phyloP scores from a whole-genome alignment of 2,888 invertebrate species.

The Thecocarcelia acutangulata region DNA sequence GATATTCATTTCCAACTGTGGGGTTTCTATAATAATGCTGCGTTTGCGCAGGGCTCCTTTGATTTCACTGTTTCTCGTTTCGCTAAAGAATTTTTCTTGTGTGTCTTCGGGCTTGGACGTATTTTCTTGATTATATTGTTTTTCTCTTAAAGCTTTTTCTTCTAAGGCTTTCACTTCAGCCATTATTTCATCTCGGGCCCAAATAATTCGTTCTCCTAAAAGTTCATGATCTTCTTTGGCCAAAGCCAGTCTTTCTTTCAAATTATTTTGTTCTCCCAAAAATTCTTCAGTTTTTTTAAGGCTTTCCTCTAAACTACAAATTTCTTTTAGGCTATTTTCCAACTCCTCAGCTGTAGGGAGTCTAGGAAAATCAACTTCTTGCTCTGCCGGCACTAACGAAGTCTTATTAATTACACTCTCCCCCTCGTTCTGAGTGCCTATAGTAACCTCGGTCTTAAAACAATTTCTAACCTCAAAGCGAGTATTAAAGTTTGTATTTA shows the following conservation, averaged over 20 bases:
- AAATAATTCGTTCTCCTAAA: conserved; percentile 55
- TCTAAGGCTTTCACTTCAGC: conserved; percentile 62
- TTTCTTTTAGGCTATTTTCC: conserved; percentile 74
- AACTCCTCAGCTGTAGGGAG: conserved; percentile 76
- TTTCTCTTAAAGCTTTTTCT: conserved; percentile 39
- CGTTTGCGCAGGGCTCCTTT: conserved; percentile 64
- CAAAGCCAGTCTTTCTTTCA: conserved; percentile 40
- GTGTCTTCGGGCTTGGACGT: background rate
- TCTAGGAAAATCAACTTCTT: conserved; percentile 73
- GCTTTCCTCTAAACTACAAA: conserved; percentile 42
- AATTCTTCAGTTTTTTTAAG: conserved; percentile 50
- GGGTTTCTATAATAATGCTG: conserved; percentile 77
- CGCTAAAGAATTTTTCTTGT: too few species aligned
- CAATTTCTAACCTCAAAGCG: conserved; percentile 77
- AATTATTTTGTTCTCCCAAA: conserved; percentile 27
- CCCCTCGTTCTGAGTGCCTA: conserved; percentile 62
- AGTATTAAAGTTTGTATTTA: conserved; percentile 77
- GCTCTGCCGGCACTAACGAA: conserved; percentile 13
- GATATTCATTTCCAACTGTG: conserved; percentile 76
- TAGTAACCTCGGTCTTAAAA: conserved; percentile 76
- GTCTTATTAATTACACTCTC: background rate
- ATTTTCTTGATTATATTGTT: background rate
- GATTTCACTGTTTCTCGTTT: too few species aligned
- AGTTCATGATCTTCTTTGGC: conserved; percentile 50
- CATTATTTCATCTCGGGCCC: conserved; percentile 65